Conservation (phyloP, 2,888 invertebrate genomes). For the Drosophila buzzatii region DNA sequence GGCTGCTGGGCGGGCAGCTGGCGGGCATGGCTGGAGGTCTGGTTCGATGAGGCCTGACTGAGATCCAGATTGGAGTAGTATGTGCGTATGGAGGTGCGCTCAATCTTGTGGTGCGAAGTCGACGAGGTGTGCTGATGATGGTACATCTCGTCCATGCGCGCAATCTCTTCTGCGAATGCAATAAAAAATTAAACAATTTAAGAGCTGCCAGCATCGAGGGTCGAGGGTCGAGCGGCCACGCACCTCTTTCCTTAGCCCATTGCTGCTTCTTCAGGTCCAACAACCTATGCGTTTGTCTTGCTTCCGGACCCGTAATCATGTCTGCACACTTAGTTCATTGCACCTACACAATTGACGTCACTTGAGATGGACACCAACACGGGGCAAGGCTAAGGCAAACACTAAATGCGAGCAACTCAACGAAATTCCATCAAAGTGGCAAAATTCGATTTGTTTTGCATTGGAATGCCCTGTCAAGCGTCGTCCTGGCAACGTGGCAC, state of each 20-base stretch:
- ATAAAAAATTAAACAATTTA: neutral
- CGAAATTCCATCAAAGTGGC: conserved; percentile 64
- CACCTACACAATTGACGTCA: conserved; percentile 34
- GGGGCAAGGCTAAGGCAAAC: conserved; percentile 62
- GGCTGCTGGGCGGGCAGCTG: conserved; percentile 27
- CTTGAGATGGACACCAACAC: conserved; percentile 40
- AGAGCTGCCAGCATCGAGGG: too few relatives aligned
- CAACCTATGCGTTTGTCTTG: conserved; percentile 86
- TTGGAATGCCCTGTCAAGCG: conserved; percentile 70
- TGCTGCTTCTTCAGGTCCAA: conserved; percentile 95
- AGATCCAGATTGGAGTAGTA: conserved; percentile 85
- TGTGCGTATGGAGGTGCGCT: conserved; percentile 85
- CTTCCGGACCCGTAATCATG: conserved; percentile 83
- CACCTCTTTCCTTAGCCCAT: conserved; percentile 97
- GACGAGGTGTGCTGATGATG: conserved; percentile 82
- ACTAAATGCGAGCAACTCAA: conserved; percentile 54
- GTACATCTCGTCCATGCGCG: conserved; percentile 92
- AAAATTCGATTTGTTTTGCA: conserved; percentile 70
- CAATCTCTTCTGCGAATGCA: conserved; percentile 90
- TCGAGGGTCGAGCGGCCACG: conserved; percentile 86
- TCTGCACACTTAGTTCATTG: conserved; percentile 66
- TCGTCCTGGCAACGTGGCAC: conserved; percentile 64
- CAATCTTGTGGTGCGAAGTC: conserved; percentile 85
- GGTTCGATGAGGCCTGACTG: conserved; percentile 71
- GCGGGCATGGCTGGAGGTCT: conserved; percentile 56